A percentile compares a stretch with the other conserved stretches of the same genome.
Conservation (phyloP, 2,113 vertebrate species). For the Equus przewalskii region DNA sequence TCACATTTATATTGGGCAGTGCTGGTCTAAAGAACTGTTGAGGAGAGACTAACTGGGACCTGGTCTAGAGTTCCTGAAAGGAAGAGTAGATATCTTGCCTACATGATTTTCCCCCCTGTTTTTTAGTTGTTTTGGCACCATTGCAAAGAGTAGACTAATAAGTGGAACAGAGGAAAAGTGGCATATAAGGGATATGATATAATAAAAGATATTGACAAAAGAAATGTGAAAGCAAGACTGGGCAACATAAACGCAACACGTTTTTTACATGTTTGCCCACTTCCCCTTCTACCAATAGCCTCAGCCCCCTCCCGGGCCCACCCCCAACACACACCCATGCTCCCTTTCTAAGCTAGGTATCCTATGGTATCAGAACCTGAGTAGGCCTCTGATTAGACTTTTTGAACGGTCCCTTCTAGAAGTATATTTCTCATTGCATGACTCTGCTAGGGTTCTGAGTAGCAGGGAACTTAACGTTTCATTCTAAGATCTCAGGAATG, state of each 20-base stretch:
- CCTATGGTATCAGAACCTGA: background rate
- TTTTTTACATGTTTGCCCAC: background rate
- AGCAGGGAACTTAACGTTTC: background rate
- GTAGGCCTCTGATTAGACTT: background rate
- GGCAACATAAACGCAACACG: background rate
- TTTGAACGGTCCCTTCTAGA: constrained; percentile 13
- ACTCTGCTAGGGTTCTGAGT: background rate
- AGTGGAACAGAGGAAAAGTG: background rate
- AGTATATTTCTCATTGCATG: background rate
- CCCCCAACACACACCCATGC: background rate
- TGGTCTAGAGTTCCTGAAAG: background rate
- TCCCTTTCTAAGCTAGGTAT: background rate
- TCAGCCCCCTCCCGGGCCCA: background rate
- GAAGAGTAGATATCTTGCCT: background rate
- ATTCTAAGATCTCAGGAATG: background rate
- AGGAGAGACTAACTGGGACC: background rate
- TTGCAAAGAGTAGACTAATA: background rate
- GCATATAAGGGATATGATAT: background rate
- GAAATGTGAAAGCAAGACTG: background rate
- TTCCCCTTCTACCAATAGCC: background rate
- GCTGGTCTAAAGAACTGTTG: background rate
- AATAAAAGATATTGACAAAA: background rate
- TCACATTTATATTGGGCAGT: background rate
- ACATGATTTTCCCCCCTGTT: background rate
- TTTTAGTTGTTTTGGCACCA: background rate